A percentile compares a stretch with the other conserved stretches of the same genome.
phyloP scores from a whole-genome alignment of 2,113 vertebrate genomes.

The Diglossa brunneiventris region DNA sequence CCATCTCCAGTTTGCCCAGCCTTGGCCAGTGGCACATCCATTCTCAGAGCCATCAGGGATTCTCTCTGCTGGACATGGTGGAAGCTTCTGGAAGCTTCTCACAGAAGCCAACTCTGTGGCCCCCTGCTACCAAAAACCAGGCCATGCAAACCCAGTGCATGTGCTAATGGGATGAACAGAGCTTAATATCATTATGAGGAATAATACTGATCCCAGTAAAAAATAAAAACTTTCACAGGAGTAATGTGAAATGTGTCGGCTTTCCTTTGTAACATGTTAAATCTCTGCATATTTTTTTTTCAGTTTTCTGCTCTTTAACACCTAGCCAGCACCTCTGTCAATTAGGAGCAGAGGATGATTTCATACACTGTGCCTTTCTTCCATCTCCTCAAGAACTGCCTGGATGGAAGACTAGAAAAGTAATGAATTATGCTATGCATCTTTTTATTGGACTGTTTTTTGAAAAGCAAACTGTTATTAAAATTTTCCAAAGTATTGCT shows the following conservation, averaged over 20 bases:
- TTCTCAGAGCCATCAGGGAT: background rate
- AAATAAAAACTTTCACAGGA: background rate
- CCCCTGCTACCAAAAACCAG: background rate
- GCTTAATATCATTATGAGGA: rapidly evolving
- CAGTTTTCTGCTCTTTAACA: background rate
- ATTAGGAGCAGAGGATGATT: background rate
- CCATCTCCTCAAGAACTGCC: rapidly evolving
- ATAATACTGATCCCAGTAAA: background rate
- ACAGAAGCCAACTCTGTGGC: background rate
- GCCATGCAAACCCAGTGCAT: background rate
- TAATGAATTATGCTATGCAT: background rate
- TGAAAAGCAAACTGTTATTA: background rate
- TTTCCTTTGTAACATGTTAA: background rate
- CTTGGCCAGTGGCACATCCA: background rate
- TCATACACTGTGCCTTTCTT: background rate
- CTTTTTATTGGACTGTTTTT: background rate
- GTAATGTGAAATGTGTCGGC: background rate
- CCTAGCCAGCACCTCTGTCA: background rate
- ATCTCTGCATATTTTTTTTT: background rate
- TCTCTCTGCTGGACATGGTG: background rate
- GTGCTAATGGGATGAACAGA: background rate
- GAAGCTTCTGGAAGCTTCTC: background rate
- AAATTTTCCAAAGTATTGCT: background rate
- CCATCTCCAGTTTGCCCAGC: background rate
- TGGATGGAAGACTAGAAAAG: background rate